Evolutionary conservation across 2,797 vertebrate species (phyloP), one percentile per base, ranked within the genome.

Genomic region (Fringilla coelebs): DNA sequence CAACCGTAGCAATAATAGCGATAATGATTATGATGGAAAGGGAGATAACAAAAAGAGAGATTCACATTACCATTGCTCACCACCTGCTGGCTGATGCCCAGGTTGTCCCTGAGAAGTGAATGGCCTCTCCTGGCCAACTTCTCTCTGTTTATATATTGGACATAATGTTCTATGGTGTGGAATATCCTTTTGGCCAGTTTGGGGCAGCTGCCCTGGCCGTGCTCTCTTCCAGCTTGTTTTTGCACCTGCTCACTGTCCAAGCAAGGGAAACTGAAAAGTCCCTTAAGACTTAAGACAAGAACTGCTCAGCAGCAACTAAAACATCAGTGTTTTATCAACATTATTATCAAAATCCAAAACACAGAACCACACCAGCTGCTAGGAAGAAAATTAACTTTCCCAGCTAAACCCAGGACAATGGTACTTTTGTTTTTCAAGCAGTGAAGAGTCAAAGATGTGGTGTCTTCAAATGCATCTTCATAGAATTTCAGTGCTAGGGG

Each of bases 61-160:
- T 49, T 11, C 28, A 18, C 57, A 49, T 7, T 29, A 13, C 9
- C 5, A 9, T 17, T 49, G 7, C 17, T 48, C 28, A 48, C 2
- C 10, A 10, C 10, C 22, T n/a, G 28, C 43, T 72, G 29, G 17
- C 4, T 8, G 13, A n/a, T 62, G 11, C 49, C 29, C 36, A 62
- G 19, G 11, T 32, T 29, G 28, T 43, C 11, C 28, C 36, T n/a
- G 36, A 55, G 28, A 43, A 45, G 16, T 0, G 0, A 31, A 49
- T 22, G 8, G 8, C 32, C 20, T 46, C 20, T 82, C 20, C 19
- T 32, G 38, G 24, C 28, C 24, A 21, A 4, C 17, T 70, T 19
- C 16, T 8, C 22, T 40, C 32, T 22, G 11, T 57, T 57, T 51
- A 7, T 82, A 9, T 43, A 57, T 14, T 29, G 36, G 16, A n/a